Evolutionary conservation across 2,113 vertebrate species (phyloP).

Genomic region (Hoplias malabaricus): DNA sequence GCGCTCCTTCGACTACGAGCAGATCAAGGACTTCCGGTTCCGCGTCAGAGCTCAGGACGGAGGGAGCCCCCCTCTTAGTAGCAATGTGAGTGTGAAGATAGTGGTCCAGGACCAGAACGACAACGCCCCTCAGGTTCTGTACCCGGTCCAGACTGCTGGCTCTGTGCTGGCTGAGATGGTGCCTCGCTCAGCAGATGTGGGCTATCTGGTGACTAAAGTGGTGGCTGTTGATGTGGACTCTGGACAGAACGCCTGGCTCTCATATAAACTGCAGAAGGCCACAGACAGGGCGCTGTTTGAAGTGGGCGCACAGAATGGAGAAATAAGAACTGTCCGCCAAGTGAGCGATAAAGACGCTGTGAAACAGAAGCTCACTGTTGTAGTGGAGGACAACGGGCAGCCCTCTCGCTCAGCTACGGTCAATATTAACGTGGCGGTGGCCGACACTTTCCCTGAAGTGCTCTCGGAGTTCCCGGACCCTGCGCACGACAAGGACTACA

Average conservation of each 20-base stretch:
- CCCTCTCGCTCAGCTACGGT: conserved; percentile 45
- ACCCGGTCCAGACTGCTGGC: conserved; percentile 50
- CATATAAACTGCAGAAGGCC: conserved; percentile 48
- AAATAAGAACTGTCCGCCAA: conserved; percentile 50
- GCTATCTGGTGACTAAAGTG: conserved; percentile 55
- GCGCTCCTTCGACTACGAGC: conserved; percentile 71
- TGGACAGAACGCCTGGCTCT: conserved; percentile 54
- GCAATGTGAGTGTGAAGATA: conserved; percentile 54
- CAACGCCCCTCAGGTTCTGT: conserved; percentile 58
- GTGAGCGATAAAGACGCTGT: conserved; percentile 56
- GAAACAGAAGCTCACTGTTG: conserved; percentile 53
- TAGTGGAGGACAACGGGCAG: conserved; percentile 50
- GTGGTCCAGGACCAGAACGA: conserved; percentile 65
- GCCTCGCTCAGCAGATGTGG: conserved; percentile 60
- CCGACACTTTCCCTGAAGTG: conserved; percentile 60
- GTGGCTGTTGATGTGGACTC: conserved; percentile 57
- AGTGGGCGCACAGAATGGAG: conserved; percentile 53
- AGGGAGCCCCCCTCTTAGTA: conserved; percentile 65
- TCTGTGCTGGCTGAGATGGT: conserved; percentile 59
- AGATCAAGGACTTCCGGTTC: conserved; percentile 64
- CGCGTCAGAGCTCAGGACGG: conserved; percentile 65
- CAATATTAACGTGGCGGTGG: conserved; percentile 55
- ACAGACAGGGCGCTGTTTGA: conserved; percentile 52
- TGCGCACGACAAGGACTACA: conserved; percentile 43
- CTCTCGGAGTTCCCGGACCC: conserved; percentile 50